Evolutionary conservation across 1,140 invertebrate species (phyloP), one percentile per base, ranked within the genome.

Genomic region (Nautilus pompilius): DNA sequence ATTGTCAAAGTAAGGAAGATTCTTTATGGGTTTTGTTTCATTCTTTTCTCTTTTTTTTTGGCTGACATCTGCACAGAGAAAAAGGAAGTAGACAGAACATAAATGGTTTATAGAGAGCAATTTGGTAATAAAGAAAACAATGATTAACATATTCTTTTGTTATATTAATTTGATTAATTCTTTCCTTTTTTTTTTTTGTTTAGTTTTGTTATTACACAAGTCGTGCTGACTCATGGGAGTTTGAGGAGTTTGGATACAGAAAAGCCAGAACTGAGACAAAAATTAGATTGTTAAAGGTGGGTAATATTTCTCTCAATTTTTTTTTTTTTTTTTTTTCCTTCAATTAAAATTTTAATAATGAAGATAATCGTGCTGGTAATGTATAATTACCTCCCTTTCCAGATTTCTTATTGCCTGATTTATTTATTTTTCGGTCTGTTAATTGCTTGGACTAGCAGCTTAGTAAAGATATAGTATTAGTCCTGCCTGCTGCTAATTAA

Each of bases 241-340:
- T 98, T 51, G 96, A 98, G 82, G 86, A 93, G 66, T 95, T 95
- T 87, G 95, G 95, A 36, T 99, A 96, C 81, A 93, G 93, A 78
- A 93, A 96, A 84, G 89, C 93, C 66, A 91, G 91, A 71, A 84
- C 93, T 46, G 87, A 88, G 73, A 89, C 95, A 5, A 97, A 97
- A 86, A 85, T 98, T 65, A 87, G 90, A 67, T 86, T 96, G 70
- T 86, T 98, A 49, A 96, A 96, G 88, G 89, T 79, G 63, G 58
- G 51, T 28, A 26, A 57, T 13, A 41, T 41, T 8, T n/a, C 36
- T 41, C n/a, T 41, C 8, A 10, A 10, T 41, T 56, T 55, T 55
- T 2, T 49, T 49, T 45, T 26, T 48, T 22, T 46, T 46, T 46
- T 13, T 46, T 22, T 46, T 46, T 46, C 3, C 24, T 5, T 46